phyloP scores from a whole-genome alignment of 2,888 invertebrate genomes.

The Plebejus argus region DNA sequence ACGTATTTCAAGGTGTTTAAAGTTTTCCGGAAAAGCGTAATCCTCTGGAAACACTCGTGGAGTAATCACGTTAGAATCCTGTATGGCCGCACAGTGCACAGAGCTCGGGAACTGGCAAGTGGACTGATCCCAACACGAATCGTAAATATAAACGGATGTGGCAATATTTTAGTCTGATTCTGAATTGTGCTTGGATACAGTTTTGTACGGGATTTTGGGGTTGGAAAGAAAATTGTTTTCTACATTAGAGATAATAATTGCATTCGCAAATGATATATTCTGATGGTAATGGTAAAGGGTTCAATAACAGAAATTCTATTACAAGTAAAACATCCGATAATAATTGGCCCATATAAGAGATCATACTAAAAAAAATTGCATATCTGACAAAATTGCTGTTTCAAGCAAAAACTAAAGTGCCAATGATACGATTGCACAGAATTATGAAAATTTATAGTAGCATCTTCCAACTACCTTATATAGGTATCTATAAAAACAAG shows the following conservation, averaged over 20 bases:
- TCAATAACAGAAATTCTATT: too few species aligned
- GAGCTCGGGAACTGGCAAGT: conserved; percentile 1
- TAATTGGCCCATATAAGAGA: too few species aligned
- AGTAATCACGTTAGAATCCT: conserved; percentile 26
- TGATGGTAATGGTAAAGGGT: too few species aligned
- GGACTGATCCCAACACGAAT: background rate
- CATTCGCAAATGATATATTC: too few species aligned
- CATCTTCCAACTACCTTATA: background rate
- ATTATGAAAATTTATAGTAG: background rate
- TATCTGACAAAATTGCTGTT: too few species aligned
- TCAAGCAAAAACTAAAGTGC: too few species aligned
- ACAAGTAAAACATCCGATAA: too few species aligned
- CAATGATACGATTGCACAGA: background rate
- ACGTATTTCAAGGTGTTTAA: conserved; percentile 17
- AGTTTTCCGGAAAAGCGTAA: conserved; percentile 24
- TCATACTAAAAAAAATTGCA: too few species aligned
- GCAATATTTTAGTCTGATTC: conserved; percentile 2
- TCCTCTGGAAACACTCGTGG: conserved; percentile 25
- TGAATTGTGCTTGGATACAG: background rate
- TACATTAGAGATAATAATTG: too few species aligned
- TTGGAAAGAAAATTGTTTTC: background rate
- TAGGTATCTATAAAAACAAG: background rate
- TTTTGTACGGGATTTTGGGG: background rate
- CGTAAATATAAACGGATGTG: conserved; percentile 17
- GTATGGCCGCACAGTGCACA: conserved; percentile 3